phyloP scores from a whole-genome alignment of 2,888 invertebrate genomes.

The Heliconius hortense region DNA sequence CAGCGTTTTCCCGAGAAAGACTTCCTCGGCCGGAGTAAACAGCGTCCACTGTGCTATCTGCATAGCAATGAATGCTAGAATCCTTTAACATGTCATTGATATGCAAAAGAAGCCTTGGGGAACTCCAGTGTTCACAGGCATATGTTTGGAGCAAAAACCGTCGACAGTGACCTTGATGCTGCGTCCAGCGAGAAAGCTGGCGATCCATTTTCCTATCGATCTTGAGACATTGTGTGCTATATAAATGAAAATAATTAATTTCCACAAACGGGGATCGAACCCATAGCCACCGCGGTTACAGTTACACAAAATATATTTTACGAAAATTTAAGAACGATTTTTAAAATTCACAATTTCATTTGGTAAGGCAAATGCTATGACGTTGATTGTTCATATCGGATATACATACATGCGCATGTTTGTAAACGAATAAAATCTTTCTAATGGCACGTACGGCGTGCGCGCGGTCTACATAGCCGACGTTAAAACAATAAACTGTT shows the following conservation, averaged over 20 bases:
- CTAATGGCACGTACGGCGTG: constrained; percentile 39
- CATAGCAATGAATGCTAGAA: too few species aligned
- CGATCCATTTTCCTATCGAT: background rate
- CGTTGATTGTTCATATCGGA: constrained; percentile 16
- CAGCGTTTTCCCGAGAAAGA: too few species aligned
- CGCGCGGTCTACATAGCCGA: constrained; percentile 34
- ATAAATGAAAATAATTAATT: background rate
- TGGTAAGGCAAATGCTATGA: background rate
- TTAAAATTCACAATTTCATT: constrained; percentile 7
- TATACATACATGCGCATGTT: constrained; percentile 32
- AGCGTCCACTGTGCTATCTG: too few species aligned
- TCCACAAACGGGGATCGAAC: background rate
- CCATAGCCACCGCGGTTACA: too few species aligned
- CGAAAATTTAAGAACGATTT: background rate
- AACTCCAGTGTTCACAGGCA: too few species aligned
- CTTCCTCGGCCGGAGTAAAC: too few species aligned
- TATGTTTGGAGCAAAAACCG: too few species aligned
- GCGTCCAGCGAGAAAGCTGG: too few species aligned
- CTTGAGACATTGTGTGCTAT: background rate
- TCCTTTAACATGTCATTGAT: too few species aligned
- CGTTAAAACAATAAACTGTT: constrained; percentile 37
- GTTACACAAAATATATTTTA: background rate
- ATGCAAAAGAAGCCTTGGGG: too few species aligned
- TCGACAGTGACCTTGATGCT: too few species aligned
- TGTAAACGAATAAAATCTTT: constrained; percentile 44